These are phyloP conservation scores for Stictocephala bisonia DNA, from an alignment of 2,888 invertebrate genomes.

Conservation along the genomic window DNA sequence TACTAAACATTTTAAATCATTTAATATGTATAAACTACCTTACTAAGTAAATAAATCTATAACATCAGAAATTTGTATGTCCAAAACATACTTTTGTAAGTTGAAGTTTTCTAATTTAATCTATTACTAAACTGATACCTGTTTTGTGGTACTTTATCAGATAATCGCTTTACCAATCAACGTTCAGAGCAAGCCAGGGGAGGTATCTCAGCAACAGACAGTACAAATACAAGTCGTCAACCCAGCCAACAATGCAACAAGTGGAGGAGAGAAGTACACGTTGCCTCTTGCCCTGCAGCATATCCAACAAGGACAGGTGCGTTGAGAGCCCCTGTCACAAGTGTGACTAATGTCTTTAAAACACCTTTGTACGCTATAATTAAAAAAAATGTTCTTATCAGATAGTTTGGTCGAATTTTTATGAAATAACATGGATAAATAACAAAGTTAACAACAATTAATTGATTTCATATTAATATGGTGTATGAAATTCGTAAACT, in stretches of 20 bases:
- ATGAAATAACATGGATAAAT: too few species aligned
- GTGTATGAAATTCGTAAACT: too few species aligned
- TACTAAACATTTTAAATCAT: too few species aligned
- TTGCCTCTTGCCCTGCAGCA: conserved; percentile 77
- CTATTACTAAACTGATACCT: conserved; percentile 58
- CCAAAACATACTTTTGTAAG: not conserved
- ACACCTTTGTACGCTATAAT: not conserved
- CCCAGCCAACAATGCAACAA: conserved; percentile 64
- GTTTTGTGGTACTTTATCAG: conserved; percentile 57
- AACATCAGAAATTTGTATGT: conserved; percentile 7
- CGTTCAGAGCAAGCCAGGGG: conserved; percentile 73
- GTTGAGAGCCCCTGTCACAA: not conserved
- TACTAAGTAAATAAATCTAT: too few species aligned
- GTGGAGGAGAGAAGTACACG: conserved; percentile 53
- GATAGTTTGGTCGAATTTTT: too few species aligned
- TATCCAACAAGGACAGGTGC: conserved; percentile 72
- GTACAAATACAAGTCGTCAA: conserved; percentile 82
- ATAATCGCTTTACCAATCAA: conserved; percentile 83
- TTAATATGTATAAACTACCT: too few species aligned
- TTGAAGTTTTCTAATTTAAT: not conserved
- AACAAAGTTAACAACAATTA: too few species aligned
- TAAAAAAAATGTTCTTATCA: too few species aligned
- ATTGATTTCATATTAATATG: too few species aligned
- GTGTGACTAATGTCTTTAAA: not conserved
- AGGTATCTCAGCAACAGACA: conserved; percentile 76